phyloP scores from a whole-genome alignment of 2,888 invertebrate species.

The Lasioglossum calceatum region DNA sequence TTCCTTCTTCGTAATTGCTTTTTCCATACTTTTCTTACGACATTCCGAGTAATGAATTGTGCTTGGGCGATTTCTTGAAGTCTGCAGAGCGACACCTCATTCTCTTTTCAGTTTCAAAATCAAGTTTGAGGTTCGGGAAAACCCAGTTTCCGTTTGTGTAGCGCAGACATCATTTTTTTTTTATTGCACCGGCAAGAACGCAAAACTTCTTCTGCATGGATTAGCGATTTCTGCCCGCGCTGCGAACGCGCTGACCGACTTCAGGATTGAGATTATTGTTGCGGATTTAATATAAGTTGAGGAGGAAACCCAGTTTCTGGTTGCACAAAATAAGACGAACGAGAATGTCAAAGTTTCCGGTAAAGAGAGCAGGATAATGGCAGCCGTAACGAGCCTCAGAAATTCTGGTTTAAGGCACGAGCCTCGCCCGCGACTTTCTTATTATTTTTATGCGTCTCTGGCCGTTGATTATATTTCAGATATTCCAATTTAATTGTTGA shows the following conservation, averaged over 20 bases:
- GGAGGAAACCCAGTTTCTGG: constrained; percentile 30
- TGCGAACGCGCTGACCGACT: constrained; percentile 45
- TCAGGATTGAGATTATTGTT: constrained; percentile 42
- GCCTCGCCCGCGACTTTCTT: background rate
- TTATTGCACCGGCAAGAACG: constrained; percentile 13
- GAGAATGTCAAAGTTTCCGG: constrained; percentile 29
- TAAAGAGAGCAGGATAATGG: constrained; percentile 15
- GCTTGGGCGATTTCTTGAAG: background rate
- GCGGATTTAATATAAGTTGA: constrained; percentile 57
- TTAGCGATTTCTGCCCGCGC: constrained; percentile 45
- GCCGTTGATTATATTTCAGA: background rate
- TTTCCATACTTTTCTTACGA: background rate
- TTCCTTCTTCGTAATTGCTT: background rate
- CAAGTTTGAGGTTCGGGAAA: background rate
- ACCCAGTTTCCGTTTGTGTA: background rate
- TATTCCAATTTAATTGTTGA: background rate
- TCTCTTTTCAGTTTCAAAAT: background rate
- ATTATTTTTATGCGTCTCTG: background rate
- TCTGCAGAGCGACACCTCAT: background rate
- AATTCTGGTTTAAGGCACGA: background rate
- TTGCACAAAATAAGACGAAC: constrained; percentile 36
- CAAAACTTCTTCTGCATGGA: constrained; percentile 44
- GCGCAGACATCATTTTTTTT: background rate
- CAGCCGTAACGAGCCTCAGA: constrained; percentile 38
- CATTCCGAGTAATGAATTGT: background rate